Base-by-base conservation (phyloP, 1,140 invertebrate genomes). In the Drosophila pallidifrons region DNA sequence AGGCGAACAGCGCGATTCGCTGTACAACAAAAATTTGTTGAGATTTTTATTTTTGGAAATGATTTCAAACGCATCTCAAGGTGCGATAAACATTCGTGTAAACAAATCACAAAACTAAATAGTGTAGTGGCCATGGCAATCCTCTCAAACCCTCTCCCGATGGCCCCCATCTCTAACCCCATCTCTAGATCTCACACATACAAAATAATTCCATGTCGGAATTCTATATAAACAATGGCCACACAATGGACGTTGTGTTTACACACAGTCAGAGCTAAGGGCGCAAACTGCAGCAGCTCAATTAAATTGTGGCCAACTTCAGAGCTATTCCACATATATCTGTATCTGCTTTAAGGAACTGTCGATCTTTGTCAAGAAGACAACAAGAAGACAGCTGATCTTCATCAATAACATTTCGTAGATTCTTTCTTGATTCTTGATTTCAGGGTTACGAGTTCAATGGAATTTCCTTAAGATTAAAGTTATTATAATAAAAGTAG, bases 21-120 rank as follows among this genome's bases (percentile, higher is more conserved):
- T 25, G 20, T 25, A 25, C 20, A 25, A 25, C 20, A 25, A 25
- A 13, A 47, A 49, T 52, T 71, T 67, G 70, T 60, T 67, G 32
- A 38, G 13, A 15, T 67, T 72, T 80, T 72, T 88, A 88, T 88
- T 88, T 87, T 89, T 89, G 83, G 83, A 88, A 88, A 88, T 88
- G 83, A 88, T 88, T 88, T 88, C 83, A 89, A 88, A 88, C 83
- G 83, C 80, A 89, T 78, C 83, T 78, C 80, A 88, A 88, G 83
- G 83, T 88, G 83, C 76, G 83, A 89, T 89, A 89, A 88, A 88
- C 85, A 88, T 54, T 67, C 77, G 61, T 87, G 83, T 87, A 88
- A 88, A 88, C 85, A 88, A 87, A 87, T 87, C 82, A 88, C 51
- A 61, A 72, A 59, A 63, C 28, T 55, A 47, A 71, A 25, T 30